Percentiles rank a stretch among this genome's conserved stretches.
phyloP scores from a whole-genome alignment of 2,888 invertebrate species.

The Carabus problematicus region DNA sequence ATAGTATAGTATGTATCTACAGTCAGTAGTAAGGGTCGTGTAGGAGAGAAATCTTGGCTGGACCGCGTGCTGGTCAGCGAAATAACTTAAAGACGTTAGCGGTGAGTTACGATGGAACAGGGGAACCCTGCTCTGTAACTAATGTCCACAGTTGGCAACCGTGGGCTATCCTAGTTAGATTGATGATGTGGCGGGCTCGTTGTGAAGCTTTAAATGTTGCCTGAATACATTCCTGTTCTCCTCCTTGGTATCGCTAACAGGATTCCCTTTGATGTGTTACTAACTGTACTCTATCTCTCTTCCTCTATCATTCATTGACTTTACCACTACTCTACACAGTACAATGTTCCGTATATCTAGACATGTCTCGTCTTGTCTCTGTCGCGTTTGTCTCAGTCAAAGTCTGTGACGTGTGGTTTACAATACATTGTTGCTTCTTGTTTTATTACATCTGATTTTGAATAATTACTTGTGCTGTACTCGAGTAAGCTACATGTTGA shows the following conservation, averaged over 20 bases:
- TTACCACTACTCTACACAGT: too few species aligned
- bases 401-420: too few species aligned
- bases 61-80: constrained; percentile 31
- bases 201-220: constrained; percentile 31
- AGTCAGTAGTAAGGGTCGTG: too few species aligned
- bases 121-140: constrained; percentile 29
- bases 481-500: too few species aligned
- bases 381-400: too few species aligned
- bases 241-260: neutral
- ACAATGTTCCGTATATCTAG: too few species aligned
- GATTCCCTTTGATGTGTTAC: constrained; percentile 24
- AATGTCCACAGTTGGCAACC: constrained; percentile 36
- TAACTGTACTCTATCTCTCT: constrained; percentile 14
- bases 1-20: too few species aligned
- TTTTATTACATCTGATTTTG: too few species aligned
- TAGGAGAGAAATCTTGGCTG: neutral
- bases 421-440: too few species aligned
- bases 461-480: too few species aligned
- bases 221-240: constrained; percentile 22
- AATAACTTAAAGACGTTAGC: constrained; percentile 42
- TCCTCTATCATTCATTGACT: too few species aligned
- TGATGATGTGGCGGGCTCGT: constrained; percentile 26
- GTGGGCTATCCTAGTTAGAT: constrained; percentile 30
- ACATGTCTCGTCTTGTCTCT: too few species aligned
- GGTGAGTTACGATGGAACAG: constrained; percentile 36